Conservation (phyloP, 2,797 vertebrate genomes). For the Clarias laeviceps region DNA sequence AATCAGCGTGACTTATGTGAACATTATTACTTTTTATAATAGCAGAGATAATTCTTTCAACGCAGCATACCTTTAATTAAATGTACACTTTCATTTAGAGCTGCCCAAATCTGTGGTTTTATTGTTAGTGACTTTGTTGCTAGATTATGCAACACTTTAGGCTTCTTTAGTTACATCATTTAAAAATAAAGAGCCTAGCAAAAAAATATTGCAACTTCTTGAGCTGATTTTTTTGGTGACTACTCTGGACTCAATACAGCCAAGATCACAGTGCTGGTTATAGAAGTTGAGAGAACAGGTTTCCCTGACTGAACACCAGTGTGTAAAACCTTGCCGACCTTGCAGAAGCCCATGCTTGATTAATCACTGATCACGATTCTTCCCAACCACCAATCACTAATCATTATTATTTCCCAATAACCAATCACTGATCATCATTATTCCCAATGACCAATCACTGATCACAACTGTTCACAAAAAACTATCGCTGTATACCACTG, state of each 20-base stretch:
- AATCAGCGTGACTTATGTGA: slow-evolving; percentile 9
- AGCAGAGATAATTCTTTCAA: neutral
- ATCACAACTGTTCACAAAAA: neutral
- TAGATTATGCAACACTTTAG: neutral
- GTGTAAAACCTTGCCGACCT: neutral
- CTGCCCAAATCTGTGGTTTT: neutral
- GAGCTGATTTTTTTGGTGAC: neutral
- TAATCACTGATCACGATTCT: neutral
- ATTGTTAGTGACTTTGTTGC: neutral
- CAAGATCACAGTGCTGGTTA: neutral
- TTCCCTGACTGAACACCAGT: neutral
- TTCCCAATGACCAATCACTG: neutral
- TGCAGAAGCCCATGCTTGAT: neutral
- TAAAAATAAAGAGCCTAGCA: neutral
- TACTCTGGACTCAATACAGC: no score
- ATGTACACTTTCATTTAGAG: neutral
- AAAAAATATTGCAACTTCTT: neutral
- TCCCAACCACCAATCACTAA: neutral
- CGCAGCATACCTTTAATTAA: neutral
- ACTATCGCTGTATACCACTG: no score
- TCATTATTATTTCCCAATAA: neutral
- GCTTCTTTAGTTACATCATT: neutral
- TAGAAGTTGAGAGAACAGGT: neutral
- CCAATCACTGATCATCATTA: neutral
- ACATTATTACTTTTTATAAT: neutral